Evolutionary conservation across 2,797 vertebrate genomes (phyloP).

Genomic region (Hapalemur alaotrensis): DNA sequence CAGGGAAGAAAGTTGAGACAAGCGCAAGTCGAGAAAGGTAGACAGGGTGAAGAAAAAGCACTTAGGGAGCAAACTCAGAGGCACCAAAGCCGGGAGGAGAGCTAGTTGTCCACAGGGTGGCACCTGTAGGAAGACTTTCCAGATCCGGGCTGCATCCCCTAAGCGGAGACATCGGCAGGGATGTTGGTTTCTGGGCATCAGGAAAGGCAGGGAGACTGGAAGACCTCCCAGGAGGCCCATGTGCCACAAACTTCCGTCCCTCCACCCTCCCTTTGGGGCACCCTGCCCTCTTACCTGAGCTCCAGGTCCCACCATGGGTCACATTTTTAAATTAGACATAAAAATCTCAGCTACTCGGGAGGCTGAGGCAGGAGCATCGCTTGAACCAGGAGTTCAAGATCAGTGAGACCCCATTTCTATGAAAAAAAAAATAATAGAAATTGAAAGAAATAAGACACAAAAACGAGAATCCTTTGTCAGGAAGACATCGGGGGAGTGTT

Average conservation of each 20-base stretch:
- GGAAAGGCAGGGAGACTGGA: too few species aligned
- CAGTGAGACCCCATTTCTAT: neutral
- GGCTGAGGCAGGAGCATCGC: neutral
- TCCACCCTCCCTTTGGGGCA: neutral
- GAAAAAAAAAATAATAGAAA: neutral
- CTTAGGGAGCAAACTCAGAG: neutral
- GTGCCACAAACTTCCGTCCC: neutral
- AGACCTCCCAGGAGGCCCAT: too few species aligned
- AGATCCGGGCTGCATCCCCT: rapidly evolving
- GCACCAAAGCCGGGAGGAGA: neutral
- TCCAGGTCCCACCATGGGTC: neutral
- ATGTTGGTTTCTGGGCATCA: neutral
- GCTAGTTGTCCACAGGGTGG: neutral
- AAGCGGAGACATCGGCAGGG: neutral
- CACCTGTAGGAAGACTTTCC: too few species aligned
- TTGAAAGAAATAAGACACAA: neutral
- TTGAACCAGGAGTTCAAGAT: neutral
- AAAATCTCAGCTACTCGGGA: neutral
- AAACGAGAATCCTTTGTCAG: neutral
- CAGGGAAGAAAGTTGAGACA: neutral
- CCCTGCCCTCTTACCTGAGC: too few species aligned
- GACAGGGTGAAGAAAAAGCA: neutral
- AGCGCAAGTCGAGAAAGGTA: neutral
- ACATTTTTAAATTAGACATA: neutral
- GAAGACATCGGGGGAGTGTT: neutral